Evolutionary conservation across 2,888 invertebrate genomes (phyloP).

Genomic region (Spialia ferax): DNA sequence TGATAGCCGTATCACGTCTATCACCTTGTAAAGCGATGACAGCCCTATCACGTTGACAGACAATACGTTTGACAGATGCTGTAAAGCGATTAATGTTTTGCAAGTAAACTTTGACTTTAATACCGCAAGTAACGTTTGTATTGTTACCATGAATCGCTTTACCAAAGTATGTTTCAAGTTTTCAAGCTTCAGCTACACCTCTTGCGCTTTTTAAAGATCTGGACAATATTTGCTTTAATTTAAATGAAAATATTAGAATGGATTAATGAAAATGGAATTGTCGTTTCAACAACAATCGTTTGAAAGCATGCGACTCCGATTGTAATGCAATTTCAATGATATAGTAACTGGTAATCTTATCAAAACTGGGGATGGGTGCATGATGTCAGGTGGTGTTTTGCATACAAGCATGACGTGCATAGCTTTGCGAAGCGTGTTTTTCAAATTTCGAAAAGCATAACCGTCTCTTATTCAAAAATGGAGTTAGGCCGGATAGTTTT

Average conservation of each 20-base stretch:
- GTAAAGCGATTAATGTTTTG: not conserved
- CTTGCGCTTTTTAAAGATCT: not conserved
- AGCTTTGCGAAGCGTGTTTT: slow-evolving; percentile 60
- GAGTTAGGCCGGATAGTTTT: slow-evolving; percentile 79
- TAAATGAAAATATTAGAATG: no score
- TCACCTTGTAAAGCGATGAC: no score
- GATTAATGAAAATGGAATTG: no score
- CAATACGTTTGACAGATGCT: no score
- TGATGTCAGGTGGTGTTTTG: slow-evolving; percentile 54
- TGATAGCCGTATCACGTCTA: no score
- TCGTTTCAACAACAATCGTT: no score
- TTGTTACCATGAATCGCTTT: not conserved
- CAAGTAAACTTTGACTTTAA: not conserved
- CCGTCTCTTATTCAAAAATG: slow-evolving; percentile 77
- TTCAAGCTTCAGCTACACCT: slow-evolving; percentile 20
- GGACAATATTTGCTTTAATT: not conserved
- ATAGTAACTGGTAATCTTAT: not conserved
- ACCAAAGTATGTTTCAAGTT: not conserved
- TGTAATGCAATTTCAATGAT: not conserved
- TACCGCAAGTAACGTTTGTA: no score
- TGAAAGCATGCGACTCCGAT: not conserved
- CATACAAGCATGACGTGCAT: slow-evolving; percentile 57
- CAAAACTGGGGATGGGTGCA: slow-evolving; percentile 9
- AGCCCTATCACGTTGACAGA: no score
- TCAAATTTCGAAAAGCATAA: slow-evolving; percentile 44